Percentiles rank a stretch among this genome's conserved stretches.
These are phyloP conservation scores for Megalurothrips usitatus DNA, from an alignment of 2,888 invertebrate genomes.

Conservation along the genomic window DNA sequence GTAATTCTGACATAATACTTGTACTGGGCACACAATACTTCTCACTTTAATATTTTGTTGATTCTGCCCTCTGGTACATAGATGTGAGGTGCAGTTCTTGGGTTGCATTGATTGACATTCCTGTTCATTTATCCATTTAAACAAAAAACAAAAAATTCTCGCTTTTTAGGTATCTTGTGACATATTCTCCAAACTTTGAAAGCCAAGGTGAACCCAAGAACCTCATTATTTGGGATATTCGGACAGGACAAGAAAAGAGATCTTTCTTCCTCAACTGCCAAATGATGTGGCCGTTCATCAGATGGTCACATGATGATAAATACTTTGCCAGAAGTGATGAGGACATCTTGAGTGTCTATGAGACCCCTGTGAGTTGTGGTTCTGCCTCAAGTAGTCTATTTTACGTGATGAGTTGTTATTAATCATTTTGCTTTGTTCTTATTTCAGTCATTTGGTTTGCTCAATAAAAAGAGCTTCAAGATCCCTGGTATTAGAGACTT, in stretches of 20 bases:
- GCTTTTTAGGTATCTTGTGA: slow-evolving; percentile 70
- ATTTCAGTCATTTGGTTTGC: slow-evolving; percentile 75
- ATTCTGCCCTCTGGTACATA: no score
- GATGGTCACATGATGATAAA: slow-evolving; percentile 94
- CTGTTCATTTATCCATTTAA: not conserved
- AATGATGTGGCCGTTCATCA: slow-evolving; percentile 87
- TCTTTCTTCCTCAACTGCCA: slow-evolving; percentile 74
- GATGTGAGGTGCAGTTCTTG: no score
- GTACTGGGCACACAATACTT: no score
- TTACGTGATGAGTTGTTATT: not conserved
- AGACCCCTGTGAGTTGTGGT: slow-evolving; percentile 67
- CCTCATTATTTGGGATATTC: slow-evolving; percentile 94
- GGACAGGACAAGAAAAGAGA: slow-evolving; percentile 89
- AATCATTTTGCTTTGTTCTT: slow-evolving; percentile 32
- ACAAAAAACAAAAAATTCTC: slow-evolving; percentile 14
- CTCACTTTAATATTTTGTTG: no score
- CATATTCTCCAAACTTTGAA: slow-evolving; percentile 80
- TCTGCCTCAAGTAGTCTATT: slow-evolving; percentile 26
- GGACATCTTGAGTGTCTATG: slow-evolving; percentile 86
- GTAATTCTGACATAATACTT: not conserved
- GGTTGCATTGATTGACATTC: not conserved
- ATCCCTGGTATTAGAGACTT: slow-evolving; percentile 87
- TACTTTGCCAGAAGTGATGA: slow-evolving; percentile 86
- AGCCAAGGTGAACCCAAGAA: slow-evolving; percentile 63
- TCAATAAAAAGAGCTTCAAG: slow-evolving; percentile 93